phyloP scores from a whole-genome alignment of 2,888 invertebrate genomes.

The Chrysolina americana region DNA sequence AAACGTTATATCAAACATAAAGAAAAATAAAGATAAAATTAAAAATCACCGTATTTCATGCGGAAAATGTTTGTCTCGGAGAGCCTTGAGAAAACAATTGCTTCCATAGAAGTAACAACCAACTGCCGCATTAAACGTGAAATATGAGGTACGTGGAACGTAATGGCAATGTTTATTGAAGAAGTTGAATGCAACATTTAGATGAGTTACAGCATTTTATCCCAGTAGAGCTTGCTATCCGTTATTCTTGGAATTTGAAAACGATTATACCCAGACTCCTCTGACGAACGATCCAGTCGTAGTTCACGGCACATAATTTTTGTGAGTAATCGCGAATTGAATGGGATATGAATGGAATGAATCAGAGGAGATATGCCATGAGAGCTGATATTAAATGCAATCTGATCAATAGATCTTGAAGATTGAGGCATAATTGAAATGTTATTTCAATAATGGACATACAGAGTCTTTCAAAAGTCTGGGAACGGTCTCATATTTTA shows the following conservation, averaged over 20 bases:
- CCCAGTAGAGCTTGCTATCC: background rate
- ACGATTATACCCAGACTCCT: background rate
- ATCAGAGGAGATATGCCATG: too few relatives aligned
- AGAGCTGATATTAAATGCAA: too few relatives aligned
- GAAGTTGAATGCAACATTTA: slow-evolving; percentile 12
- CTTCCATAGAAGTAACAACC: slow-evolving; percentile 11
- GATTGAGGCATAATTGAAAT: too few relatives aligned
- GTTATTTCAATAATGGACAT: too few relatives aligned
- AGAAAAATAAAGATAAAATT: background rate
- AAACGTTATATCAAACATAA: background rate
- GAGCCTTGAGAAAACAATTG: slow-evolving; percentile 10
- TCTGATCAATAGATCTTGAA: too few relatives aligned
- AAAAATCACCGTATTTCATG: slow-evolving; percentile 5
- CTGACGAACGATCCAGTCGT: background rate
- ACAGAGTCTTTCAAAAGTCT: too few relatives aligned
- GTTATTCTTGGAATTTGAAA: slow-evolving; percentile 12
- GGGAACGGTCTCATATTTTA: too few relatives aligned
- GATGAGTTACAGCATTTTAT: slow-evolving; percentile 10
- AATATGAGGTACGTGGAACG: slow-evolving; percentile 16
- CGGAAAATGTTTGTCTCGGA: slow-evolving; percentile 14
- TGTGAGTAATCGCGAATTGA: too few relatives aligned
- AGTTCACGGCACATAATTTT: background rate
- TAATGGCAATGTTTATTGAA: slow-evolving; percentile 18
- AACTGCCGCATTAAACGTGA: slow-evolving; percentile 7
- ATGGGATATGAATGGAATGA: too few relatives aligned